Conservation (phyloP, 2,888 invertebrate genomes). For the Philaethria dido region DNA sequence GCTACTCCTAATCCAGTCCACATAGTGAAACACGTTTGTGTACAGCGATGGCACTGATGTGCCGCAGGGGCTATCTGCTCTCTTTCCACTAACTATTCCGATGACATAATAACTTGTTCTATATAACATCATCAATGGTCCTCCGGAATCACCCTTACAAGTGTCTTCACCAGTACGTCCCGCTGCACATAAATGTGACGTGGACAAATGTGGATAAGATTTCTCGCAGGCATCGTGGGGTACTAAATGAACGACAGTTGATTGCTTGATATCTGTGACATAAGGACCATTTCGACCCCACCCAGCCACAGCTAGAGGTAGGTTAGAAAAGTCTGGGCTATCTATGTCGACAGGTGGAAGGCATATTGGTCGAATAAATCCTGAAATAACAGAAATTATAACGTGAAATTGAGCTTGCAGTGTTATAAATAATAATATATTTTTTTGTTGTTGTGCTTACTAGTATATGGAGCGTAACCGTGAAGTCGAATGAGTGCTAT, state of each 20-base stretch:
- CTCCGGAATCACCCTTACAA: slow-evolving; percentile 78
- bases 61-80: slow-evolving; percentile 71
- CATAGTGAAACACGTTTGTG: slow-evolving; percentile 70
- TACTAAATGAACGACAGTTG: slow-evolving; percentile 68
- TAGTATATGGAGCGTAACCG: slow-evolving; percentile 65
- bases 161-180: slow-evolving; percentile 73
- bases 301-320: slow-evolving; percentile 69
- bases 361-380: slow-evolving; percentile 73
- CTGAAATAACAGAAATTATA: slow-evolving; percentile 53
- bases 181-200: slow-evolving; percentile 69
- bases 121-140: slow-evolving; percentile 72
- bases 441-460: slow-evolving; percentile 49
- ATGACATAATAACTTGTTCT: slow-evolving; percentile 67
- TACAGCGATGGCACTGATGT: slow-evolving; percentile 72
- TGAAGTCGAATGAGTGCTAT: slow-evolving; percentile 67
- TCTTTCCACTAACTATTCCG: slow-evolving; percentile 75
- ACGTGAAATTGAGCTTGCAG: not conserved
- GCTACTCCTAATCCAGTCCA: slow-evolving; percentile 62
- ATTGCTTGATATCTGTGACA: slow-evolving; percentile 68
- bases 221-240: slow-evolving; percentile 62
- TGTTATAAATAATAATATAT: not conserved
- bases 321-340: slow-evolving; percentile 58
- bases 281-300: slow-evolving; percentile 72
- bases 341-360: slow-evolving; percentile 70
- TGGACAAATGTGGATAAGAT: slow-evolving; percentile 62